Conservation (phyloP, 1,140 invertebrate genomes). For the Trinorchestia longiramus region DNA sequence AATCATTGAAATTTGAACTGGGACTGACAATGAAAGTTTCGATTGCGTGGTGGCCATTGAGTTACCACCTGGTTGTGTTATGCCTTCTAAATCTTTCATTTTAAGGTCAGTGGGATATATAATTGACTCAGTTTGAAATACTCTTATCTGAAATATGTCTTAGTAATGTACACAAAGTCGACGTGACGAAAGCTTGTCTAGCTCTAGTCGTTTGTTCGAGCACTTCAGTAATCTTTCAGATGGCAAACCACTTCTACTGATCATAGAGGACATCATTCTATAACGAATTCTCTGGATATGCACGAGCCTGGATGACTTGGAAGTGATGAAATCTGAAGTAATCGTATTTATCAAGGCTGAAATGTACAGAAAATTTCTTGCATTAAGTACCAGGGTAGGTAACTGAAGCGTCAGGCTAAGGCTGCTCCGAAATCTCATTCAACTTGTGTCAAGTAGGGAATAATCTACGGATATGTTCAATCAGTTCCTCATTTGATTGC, state of each 20-base stretch:
- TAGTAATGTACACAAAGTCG: background rate
- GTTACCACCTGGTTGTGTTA: background rate
- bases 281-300: background rate
- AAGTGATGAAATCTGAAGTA: background rate
- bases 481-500: background rate
- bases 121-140: background rate
- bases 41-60: background rate
- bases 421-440: background rate
- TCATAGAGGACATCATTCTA: background rate
- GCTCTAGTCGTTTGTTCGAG: background rate
- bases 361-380: background rate
- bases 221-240: background rate
- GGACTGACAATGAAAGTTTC: background rate
- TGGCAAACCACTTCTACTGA: background rate
- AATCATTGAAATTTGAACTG: background rate
- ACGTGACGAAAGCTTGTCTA: background rate
- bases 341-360: background rate
- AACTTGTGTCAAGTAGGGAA: background rate
- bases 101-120: background rate
- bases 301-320: background rate
- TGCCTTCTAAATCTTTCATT: background rate
- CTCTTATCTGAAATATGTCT: background rate
- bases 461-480: background rate
- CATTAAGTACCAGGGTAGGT: background rate
- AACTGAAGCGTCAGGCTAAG: background rate